Conservation (phyloP, 2,797 vertebrate species). For the Heterohyrax brucei region DNA sequence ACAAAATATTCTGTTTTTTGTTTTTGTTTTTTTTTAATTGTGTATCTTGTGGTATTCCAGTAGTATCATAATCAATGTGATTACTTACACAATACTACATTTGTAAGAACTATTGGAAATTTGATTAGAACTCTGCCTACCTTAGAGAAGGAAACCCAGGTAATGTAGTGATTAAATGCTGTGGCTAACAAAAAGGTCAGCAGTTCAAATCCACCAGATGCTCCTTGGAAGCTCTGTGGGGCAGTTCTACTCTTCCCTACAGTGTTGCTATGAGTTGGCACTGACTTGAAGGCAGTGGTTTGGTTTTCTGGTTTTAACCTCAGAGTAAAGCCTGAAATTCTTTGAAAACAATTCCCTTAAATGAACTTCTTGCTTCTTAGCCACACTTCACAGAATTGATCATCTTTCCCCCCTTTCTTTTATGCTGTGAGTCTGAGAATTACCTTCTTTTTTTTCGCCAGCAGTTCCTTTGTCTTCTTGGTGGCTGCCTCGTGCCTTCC, state of each 20-base stretch:
- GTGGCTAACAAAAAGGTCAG: too few species aligned
- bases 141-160: neutral
- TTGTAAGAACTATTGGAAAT: neutral
- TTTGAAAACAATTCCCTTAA: neutral
- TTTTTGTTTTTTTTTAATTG: neutral
- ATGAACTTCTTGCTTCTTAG: neutral
- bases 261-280: too few species aligned
- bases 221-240: too few species aligned
- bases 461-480: neutral
- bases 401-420: neutral
- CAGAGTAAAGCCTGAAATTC: neutral
- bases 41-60: neutral
- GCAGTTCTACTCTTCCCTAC: too few species aligned
- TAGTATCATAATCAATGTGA: slow-evolving; percentile 1
- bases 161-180: too few species aligned
- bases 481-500: neutral
- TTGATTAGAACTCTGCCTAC: neutral
- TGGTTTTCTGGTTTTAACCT: too few species aligned
- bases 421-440: neutral
- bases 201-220: too few species aligned
- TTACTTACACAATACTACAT: neutral
- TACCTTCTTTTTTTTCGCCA: neutral
- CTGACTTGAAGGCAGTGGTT: too few species aligned
- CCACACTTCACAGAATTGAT: neutral
- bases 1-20: neutral